Evolutionary conservation across 2,113 vertebrate genomes (phyloP).

Genomic region (Anoplopoma fimbria): DNA sequence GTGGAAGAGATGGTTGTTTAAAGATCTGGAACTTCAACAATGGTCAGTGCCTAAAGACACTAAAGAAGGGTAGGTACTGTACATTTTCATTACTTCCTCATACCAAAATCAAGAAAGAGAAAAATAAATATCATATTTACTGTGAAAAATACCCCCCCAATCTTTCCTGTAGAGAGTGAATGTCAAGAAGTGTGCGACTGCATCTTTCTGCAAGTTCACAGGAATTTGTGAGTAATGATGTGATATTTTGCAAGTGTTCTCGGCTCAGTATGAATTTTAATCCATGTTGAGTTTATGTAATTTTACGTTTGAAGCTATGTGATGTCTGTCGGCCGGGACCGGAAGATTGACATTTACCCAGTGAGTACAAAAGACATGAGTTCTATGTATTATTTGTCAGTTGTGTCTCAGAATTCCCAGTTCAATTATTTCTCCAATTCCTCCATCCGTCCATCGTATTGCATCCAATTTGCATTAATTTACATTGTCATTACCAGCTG

Average conservation of each 20-base stretch:
- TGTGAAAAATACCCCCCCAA: slow-evolving; percentile 1
- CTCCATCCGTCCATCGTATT: slow-evolving; percentile 2
- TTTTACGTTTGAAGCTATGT: slow-evolving; percentile 78
- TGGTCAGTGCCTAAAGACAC: slow-evolving; percentile 74
- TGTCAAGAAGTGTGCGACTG: slow-evolving; percentile 83
- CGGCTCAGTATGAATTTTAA: slow-evolving; percentile 27
- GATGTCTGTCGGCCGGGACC: slow-evolving; percentile 83
- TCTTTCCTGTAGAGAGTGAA: slow-evolving; percentile 71
- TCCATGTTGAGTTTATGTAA: slow-evolving; percentile 42
- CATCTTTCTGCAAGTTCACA: slow-evolving; percentile 80
- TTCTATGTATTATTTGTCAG: slow-evolving; percentile 25
- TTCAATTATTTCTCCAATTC: slow-evolving; percentile 53
- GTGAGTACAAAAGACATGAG: slow-evolving; percentile 79
- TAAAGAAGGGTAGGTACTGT: slow-evolving; percentile 73
- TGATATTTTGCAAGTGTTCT: slow-evolving; percentile 38
- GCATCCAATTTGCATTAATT: slow-evolving; percentile 52
- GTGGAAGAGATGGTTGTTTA: slow-evolving; percentile 83
- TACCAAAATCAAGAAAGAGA: neutral
- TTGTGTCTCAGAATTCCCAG: slow-evolving; percentile 35
- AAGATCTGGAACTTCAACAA: slow-evolving; percentile 85
- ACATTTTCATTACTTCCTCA: neutral
- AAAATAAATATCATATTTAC: neutral
- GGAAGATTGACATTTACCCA: slow-evolving; percentile 83
- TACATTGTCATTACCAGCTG: slow-evolving; percentile 44
- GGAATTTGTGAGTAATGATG: slow-evolving; percentile 81